Evolutionary conservation across 2,113 vertebrate genomes (phyloP), one percentile per base, ranked within the genome.

Genomic region (Vanacampus margaritifer): DNA sequence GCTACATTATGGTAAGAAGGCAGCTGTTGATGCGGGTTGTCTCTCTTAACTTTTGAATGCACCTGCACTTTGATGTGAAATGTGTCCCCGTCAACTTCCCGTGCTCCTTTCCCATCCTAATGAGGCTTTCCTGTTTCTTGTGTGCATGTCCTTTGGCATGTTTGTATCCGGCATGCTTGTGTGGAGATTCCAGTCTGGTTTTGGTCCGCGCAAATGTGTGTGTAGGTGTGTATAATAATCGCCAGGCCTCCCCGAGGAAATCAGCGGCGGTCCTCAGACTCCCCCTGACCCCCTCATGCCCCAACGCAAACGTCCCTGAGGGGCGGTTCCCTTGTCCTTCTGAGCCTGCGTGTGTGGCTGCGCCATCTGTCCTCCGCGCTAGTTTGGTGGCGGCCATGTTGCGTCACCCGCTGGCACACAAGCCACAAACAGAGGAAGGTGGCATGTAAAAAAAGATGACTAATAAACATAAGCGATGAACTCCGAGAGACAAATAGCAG

Each of bases 1-100:
- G 3, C 91, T 99, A 80, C 96, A 99, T 92, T 98, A 99, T 56
- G 97, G 97, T 99, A 95, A 97, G 96, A 74, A 74, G 65, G 66
- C 56, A 67, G 26, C 60, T 68, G 51, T 57, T 60, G 48, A 51
- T 11, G 46, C 61, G 14, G 28, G 63, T 46, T 32, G 21, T 43
- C 17, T 69, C 51, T 66, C 60, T 51, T 32, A 13, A 35, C 63
- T 46, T 65, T 65, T 23, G 21, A 32, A 32, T 53, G 21, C 63
- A 65, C 35, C 14, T 21, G 9, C 16, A 45, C 24, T 21, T 50
- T 65, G 45, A 65, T 23, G 12, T n/a, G 57, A 39, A 61, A 61
- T 39, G 36, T 39, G 58, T 39, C 32, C 28, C 58, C 6, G n/a
- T 41, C 36, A 65, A n/a, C 13, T 73, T 74, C 63, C 64, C 56